Evolutionary conservation across 2,888 invertebrate genomes (phyloP), one percentile per base, ranked within the genome.

Genomic region (Brachylomia viminalis): DNA sequence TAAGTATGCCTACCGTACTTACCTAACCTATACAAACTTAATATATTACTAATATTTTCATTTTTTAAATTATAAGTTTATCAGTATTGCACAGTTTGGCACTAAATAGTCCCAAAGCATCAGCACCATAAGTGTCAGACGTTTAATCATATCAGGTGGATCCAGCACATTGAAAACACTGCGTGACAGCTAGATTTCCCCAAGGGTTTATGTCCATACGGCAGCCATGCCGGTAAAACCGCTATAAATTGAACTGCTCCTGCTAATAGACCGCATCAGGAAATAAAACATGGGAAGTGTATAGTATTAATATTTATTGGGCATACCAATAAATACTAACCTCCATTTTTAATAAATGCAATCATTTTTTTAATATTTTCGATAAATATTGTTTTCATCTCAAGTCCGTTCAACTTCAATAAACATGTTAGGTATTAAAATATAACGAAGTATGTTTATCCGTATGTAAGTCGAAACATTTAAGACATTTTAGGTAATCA

Each of bases 141-240:
- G 33, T 54, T 59, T 78, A 67, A 80, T 71, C 79, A 67, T 62
- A 67, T 54, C 47, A 64, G 33, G 15, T 84, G n/a, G 59, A 72
- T 27, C 20, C 33, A 33, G 42, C 33, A 17, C 64, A 69, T 79
- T 54, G 84, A 45, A 65, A 72, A 84, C 49, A 65, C 20, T 47
- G 38, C n/a, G 7, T 8, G 66, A 59, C 13, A 33, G 64, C 54
- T 65, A 80, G 81, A 84, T 81, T 81, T 81, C 81, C 81, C 80
- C 11, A 45, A 68, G 73, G 81, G 30, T 56, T 56, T n/a, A 6
- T 59, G 56, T 54, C 64, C 67, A 65, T 47, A 59, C 47, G 17
- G 64, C n/a, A 10, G 49, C 7, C 42, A 30, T 20, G n/a, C 42
- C 30, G 7, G 80, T 73, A 45, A 64, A 58, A 79, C 68, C 15